These are phyloP conservation scores for Zosterops lateralis DNA, from an alignment of 2,113 vertebrate species.

Conservation along the genomic window DNA sequence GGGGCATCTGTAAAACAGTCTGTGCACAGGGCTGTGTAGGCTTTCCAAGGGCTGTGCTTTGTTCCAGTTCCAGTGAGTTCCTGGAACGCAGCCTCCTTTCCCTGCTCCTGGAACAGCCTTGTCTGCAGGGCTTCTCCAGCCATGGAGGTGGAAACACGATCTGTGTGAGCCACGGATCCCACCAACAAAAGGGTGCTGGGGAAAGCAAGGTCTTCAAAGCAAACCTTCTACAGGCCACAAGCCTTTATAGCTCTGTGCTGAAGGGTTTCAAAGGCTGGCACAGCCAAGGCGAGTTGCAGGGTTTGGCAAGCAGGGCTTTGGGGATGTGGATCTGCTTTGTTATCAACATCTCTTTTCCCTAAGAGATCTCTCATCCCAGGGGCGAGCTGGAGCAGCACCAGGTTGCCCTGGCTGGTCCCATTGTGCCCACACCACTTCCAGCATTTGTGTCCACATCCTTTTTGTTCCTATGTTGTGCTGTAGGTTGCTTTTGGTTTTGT, in stretches of 20 bases:
- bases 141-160: constrained; percentile 54
- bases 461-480: background rate
- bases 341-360: constrained; percentile 38
- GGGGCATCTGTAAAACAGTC: constrained; percentile 61
- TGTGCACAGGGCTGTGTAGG: constrained; percentile 35
- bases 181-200: constrained; percentile 23
- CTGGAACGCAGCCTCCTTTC: constrained; percentile 66
- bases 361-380: background rate
- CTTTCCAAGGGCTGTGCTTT: constrained; percentile 69
- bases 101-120: constrained; percentile 59
- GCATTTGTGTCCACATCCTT: background rate
- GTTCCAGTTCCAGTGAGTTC: constrained; percentile 67
- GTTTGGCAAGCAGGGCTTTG: background rate
- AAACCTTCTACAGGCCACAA: background rate
- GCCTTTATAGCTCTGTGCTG: background rate
- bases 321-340: constrained; percentile 19
- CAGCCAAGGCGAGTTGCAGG: background rate
- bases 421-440: background rate
- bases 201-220: constrained; percentile 25
- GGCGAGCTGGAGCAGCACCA: background rate
- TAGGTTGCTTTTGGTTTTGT: background rate
- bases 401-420: background rate
- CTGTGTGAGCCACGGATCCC: background rate
- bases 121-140: constrained; percentile 60
- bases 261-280: constrained; percentile 31